Conservation (phyloP, 1,140 invertebrate genomes). For the Mylabris phalerata region DNA sequence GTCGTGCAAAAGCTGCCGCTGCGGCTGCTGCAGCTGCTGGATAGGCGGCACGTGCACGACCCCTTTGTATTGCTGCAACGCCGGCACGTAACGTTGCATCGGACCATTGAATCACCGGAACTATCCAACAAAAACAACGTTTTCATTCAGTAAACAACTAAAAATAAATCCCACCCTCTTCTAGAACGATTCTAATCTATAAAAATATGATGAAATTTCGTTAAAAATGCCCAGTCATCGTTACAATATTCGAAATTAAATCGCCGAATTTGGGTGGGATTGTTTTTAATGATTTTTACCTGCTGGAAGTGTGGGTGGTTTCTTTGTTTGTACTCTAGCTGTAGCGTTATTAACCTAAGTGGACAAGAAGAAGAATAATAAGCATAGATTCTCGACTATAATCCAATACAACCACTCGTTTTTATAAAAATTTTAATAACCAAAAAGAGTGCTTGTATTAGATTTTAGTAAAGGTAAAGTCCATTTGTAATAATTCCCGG, state of each 20-base stretch:
- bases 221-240: no score
- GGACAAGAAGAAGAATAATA: conserved; percentile 8
- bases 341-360: conserved; percentile 95
- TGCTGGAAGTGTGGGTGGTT: conserved; percentile 86
- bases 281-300: conserved; percentile 48
- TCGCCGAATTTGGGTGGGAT: no score
- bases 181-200: no score
- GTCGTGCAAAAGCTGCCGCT: conserved; percentile 62
- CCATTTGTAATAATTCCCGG: not conserved
- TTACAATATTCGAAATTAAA: no score
- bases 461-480: conserved; percentile 15
- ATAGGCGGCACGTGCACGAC: conserved; percentile 59
- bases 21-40: conserved; percentile 65
- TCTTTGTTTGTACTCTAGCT: conserved; percentile 96
- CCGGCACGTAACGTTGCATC: conserved; percentile 60
- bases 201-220: no score
- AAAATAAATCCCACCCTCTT: no score
- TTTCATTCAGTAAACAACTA: no score
- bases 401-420: conserved; percentile 30
- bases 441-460: conserved; percentile 29
- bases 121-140: conserved; percentile 40
- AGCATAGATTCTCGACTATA: conserved; percentile 4
- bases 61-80: conserved; percentile 63
- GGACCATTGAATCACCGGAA: conserved; percentile 81
- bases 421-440: not conserved